Base-by-base conservation (phyloP, 2,888 invertebrate genomes). In the Noctua janthe region DNA sequence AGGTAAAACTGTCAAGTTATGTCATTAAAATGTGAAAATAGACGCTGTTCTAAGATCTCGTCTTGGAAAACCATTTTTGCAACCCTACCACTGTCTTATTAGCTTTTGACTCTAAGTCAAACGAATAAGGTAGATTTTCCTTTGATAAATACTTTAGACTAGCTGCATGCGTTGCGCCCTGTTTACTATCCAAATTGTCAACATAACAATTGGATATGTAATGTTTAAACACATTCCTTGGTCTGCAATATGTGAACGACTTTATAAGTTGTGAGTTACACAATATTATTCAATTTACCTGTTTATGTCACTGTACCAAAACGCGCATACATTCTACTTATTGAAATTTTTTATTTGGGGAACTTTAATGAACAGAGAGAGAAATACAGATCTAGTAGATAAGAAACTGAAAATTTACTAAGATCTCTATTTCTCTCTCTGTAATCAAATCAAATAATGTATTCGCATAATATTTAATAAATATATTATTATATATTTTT, bases 161-260 rank as follows among this genome's bases (percentile, higher is more conserved):
- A 90, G 92, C 91, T 90, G 91, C 87, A 87, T 23, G 80, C 87
- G 93, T 92, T 91, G 93, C 92, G 96, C 95, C 93, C 96, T 96
- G 96, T 94, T 96, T 96, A 93, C 89, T 90, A 78, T 80, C 80
- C 84, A 96, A 95, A 96, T 96, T 95, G 95, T 94, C 92, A 92
- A 91, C 94, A 94, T 95, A 94, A 93, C 88, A 90, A 91, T 91
- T 91, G 91, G 91, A 91, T 92, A 91, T 90, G 92, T 89, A 90
- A 91, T 91, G 88, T 91, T 90, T 91, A 88, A 90, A 84, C 90
- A 91, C 92, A 92, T 90, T 90, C 87, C 85, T 81, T 72, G 43
- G 88, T 83, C 82, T 85, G 88, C 90, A 90, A 88, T 88, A 88
- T 82, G 70, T 74, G 77, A 74, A 75, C 80, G 82, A 79, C 80